Conservation (phyloP, 1,140 invertebrate genomes). For the Lithobius niger region DNA sequence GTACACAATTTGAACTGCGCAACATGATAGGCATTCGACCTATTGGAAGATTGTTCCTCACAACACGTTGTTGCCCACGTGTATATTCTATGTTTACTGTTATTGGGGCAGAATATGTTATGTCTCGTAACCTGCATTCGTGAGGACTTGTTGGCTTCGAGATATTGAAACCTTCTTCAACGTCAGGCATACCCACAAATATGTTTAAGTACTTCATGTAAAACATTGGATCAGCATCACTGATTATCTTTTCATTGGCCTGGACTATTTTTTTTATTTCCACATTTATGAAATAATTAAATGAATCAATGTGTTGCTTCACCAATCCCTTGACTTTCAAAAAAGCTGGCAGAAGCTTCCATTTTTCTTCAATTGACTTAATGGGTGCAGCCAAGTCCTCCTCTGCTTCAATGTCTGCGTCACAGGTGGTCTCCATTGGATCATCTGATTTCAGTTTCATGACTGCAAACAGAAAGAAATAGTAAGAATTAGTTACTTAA, state of each 20-base stretch:
- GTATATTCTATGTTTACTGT: constrained; percentile 96
- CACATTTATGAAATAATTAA: constrained; percentile 97
- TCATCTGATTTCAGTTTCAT: too few species aligned
- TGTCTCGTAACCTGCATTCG: constrained; percentile 89
- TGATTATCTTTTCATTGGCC: constrained; percentile 83
- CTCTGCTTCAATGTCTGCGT: too few species aligned
- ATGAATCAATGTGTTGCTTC: constrained; percentile 97
- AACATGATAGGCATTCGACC: constrained; percentile 99
- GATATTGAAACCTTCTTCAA: constrained; percentile 85
- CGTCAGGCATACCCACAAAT: constrained; percentile 74
- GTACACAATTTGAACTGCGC: constrained; percentile 82
- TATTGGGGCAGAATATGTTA: constrained; percentile 96
- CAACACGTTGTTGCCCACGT: constrained; percentile 72
- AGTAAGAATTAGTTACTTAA: too few species aligned
- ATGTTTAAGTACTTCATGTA: constrained; percentile 91
- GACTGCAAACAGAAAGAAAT: too few species aligned
- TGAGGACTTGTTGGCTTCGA: constrained; percentile 82
- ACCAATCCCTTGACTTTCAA: constrained; percentile 79
- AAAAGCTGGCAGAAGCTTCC: constrained; percentile 85
- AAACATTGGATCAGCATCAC: constrained; percentile 88
- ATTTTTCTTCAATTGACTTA: constrained; percentile 58
- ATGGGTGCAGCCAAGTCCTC: background rate
- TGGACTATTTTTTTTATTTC: constrained; percentile 96
- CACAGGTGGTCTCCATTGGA: background rate
- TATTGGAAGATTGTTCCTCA: constrained; percentile 75